Conservation (phyloP, 2,113 vertebrate species). For the Dromiciops gliroides region DNA sequence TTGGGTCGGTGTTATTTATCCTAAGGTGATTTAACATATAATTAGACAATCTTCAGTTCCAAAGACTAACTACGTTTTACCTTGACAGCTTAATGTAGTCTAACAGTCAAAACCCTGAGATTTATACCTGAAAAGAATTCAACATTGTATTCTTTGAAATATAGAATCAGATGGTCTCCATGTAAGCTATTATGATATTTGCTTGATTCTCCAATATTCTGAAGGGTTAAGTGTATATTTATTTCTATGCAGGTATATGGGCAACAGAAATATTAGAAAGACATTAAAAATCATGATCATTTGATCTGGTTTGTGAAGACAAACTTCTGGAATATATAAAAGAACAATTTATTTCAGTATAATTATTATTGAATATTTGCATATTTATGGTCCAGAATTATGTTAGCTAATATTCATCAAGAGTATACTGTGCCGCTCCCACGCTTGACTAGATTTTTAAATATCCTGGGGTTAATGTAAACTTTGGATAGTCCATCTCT, state of each 20-base stretch:
- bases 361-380: conserved; percentile 18
- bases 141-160: conserved; percentile 56
- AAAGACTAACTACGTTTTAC: conserved; percentile 55
- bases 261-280: conserved; percentile 3
- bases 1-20: conserved; percentile 53
- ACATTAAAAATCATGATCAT: conserved; percentile 46
- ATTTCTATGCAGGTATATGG: conserved; percentile 8
- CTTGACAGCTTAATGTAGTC: conserved; percentile 67
- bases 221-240: conserved; percentile 52
- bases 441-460: not conserved
- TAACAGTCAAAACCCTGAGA: conserved; percentile 67
- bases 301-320: conserved; percentile 49
- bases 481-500: not conserved
- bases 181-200: conserved; percentile 22
- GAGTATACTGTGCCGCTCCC: not conserved
- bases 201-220: conserved; percentile 30
- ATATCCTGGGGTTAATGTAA: not conserved
- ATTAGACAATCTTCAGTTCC: conserved; percentile 60
- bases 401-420: conserved; percentile 23
- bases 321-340: conserved; percentile 28
- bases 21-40: conserved; percentile 61
- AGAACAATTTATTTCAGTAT: not conserved
- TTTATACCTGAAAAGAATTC: conserved; percentile 56
- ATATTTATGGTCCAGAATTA: conserved; percentile 15
- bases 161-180: not conserved